phyloP scores from a whole-genome alignment of 2,888 invertebrate genomes.

The Brachypalpus laphriformis region DNA sequence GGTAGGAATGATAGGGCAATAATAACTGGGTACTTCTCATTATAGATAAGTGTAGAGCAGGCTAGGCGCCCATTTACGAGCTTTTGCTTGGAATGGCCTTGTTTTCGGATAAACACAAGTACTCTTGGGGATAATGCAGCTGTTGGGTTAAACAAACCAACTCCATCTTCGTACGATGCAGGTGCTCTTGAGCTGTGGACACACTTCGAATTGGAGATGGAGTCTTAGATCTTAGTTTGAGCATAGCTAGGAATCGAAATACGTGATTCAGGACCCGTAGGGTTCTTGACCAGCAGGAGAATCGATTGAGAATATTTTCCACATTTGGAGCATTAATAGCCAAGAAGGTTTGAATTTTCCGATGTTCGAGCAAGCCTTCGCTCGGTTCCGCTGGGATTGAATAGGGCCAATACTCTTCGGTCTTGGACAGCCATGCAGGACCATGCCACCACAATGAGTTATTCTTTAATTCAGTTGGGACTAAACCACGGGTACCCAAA shows the following conservation, averaged over 20 bases:
- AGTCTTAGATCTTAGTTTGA: no score
- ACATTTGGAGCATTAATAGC: no score
- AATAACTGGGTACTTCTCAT: not conserved
- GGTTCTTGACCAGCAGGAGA: not conserved
- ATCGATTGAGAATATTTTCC: not conserved
- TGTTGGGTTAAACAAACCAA: no score
- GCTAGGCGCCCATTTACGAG: not conserved
- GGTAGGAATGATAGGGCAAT: no score
- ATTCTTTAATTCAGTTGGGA: not conserved
- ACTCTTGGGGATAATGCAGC: no score
- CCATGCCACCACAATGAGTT: constrained; percentile 6
- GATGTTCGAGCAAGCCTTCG: not conserved
- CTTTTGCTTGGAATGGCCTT: no score
- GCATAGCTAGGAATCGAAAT: no score
- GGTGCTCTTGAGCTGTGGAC: no score
- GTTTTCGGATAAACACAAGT: no score
- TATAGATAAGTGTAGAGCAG: not conserved
- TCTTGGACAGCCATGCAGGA: not conserved
- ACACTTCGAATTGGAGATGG: no score
- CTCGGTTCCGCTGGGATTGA: not conserved
- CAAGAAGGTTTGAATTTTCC: not conserved
- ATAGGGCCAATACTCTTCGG: not conserved
- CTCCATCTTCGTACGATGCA: no score
- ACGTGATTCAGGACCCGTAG: not conserved
- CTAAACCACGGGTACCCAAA: no score